Evolutionary conservation across 2,797 vertebrate genomes (phyloP), one percentile per base, ranked within the genome.

Genomic region (Borostomias antarcticus): DNA sequence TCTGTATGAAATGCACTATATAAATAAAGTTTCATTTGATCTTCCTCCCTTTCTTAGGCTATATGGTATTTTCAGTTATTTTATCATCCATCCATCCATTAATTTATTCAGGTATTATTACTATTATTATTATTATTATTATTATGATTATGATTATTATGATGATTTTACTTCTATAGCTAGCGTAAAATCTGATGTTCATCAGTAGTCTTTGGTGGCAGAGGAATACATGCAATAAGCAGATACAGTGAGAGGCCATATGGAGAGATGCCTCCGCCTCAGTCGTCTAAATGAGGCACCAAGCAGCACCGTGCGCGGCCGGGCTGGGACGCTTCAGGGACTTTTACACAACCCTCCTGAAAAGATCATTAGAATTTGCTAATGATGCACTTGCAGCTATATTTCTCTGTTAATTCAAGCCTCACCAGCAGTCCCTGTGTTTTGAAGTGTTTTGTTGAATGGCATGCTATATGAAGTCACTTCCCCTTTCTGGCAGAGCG

Each of bases 401-500:
- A n/a, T n/a, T n/a, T n/a, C n/a, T n/a, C n/a, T n/a, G n/a, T n/a
- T n/a, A n/a, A n/a, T n/a, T n/a, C n/a, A n/a, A n/a, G n/a, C n/a
- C n/a, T n/a, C n/a, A n/a, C n/a, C n/a, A n/a, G n/a, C n/a, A n/a
- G 66, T 72, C 75, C 83, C 80, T 83, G 64, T 54, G 52, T 66
- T 75, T 45, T n/a, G 65, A 68, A 64, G 62, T 80, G 80, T 75
- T 64, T 85, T 83, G 80, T 79, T 80, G 69, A 78, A 79, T 72
- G 70, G 51, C 67, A 60, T 85, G 80, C 81, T 76, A 80, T 75
- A 88, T 88, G 84, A 90, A 77, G 79, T 60, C 82, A 89, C 86
- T 89, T 89, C 82, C 83, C 79, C 75, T 79, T 62, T 78, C 76
- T 88, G 89, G 86, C 88, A 84, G 63, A 1, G 40, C 61, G 60